Percentiles rank a stretch among this genome's conserved stretches.
phyloP scores from a whole-genome alignment of 2,113 vertebrate species.

The Chauna torquata region DNA sequence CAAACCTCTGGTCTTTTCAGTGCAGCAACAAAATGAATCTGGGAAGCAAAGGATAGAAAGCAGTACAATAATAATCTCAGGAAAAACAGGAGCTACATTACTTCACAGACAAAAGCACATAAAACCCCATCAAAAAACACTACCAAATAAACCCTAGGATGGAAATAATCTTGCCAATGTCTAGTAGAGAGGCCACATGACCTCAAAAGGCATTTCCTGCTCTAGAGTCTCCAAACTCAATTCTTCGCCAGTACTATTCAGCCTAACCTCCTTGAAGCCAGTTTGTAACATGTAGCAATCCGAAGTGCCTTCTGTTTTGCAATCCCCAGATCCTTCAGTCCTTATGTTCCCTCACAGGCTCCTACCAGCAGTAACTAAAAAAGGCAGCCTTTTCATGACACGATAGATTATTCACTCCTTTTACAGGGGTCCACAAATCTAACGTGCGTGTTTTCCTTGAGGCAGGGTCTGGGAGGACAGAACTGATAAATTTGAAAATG shows the following conservation, averaged over 20 bases:
- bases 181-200: background rate
- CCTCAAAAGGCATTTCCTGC: background rate
- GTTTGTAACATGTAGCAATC: background rate
- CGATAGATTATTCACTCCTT: background rate
- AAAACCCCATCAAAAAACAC: background rate
- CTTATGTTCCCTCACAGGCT: background rate
- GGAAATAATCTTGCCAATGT: background rate
- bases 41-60: background rate
- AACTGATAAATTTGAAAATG: background rate
- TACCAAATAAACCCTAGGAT: background rate
- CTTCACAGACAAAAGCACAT: background rate
- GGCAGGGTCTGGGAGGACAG: background rate
- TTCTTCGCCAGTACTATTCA: background rate
- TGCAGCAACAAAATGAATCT: background rate
- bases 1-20: background rate
- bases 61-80: background rate
- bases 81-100: background rate
- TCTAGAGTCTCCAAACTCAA: background rate
- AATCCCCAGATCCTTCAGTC: background rate
- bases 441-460: fast-evolving
- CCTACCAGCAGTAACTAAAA: background rate
- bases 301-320: background rate
- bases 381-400: background rate
- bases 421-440: background rate
- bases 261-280: background rate